Evolutionary conservation across 2,888 invertebrate species (phyloP), one percentile per base, ranked within the genome.

Genomic region (Drosophila affinis): DNA sequence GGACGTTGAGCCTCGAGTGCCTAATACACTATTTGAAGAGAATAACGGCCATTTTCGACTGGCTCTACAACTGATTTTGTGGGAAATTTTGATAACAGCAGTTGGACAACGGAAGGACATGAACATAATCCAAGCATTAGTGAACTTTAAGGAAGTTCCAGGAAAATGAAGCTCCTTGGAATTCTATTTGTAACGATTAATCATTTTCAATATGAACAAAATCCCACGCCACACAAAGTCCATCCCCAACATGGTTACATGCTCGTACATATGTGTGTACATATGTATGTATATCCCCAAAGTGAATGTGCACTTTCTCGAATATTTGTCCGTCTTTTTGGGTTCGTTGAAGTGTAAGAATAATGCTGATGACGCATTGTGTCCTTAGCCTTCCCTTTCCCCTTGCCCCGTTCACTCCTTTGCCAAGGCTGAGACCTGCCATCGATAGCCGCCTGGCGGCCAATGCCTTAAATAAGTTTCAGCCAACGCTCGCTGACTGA

Each of bases 311-410:
- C 39, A 29, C 32, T 60, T 53, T 60, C 44, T 61, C 62, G 72
- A 69, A 34, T 52, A 56, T 64, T 59, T 39, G 21, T 6, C n/a
- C n/a, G 39, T 34, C n/a, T 14, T 74, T 81, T 59, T 58, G 64
- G 64, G 59, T 76, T 73, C 86, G 68, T 65, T 82, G 59, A 79
- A 87, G 86, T 71, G 75, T 75, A 73, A 70, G 80, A 70, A 75
- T 81, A 79, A 72, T 75, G 88, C 55, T 70, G 79, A 73, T 65
- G 82, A 71, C 72, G 77, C 65, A 76, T 67, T 39, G 55, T 62
- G 61, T 71, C 57, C 46, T 70, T 68, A 55, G 49, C 51, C 27
- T 9, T 0, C 9, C 18, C 21, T 18, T 45, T 0, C 21, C 34
- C 44, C n/a, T 1, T 17, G 7, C 18, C 6, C 29, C 39, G 24